Base-by-base conservation (phyloP, 2,888 invertebrate genomes). In the Drosophila koepferae region DNA sequence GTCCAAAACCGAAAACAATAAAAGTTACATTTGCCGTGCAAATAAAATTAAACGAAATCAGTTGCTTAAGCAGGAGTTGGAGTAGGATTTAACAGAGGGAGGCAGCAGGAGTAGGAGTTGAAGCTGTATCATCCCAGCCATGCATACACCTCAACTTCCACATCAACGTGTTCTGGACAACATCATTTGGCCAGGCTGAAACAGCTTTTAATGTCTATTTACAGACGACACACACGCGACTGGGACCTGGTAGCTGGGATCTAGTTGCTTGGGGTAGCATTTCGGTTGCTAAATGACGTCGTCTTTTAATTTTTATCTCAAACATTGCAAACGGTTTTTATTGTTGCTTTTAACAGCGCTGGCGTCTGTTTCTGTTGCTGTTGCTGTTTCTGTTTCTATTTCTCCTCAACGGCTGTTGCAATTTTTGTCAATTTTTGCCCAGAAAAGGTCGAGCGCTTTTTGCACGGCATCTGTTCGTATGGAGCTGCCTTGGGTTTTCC, bases 251-350 rank as follows among this genome's bases (percentile, higher is more conserved):
- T 63, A 68, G 55, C 8, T 16, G 53, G 44, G 60, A 40, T 43
- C 12, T 14, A 20, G 23, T 1, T 38, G 40, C 55, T 40, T 28
- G 59, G 77, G 62, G 55, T 73, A 48, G 71, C 55, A 55, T 77
- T 88, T 77, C 62, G 78, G 72, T 81, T 69, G 83, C 81, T 88
- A 81, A 85, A 91, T 90, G 91, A 88, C 90, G 88, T 88, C 86
- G 89, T 91, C 92, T 89, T 92, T 92, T 91, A 90, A 91, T 90
- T 91, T 91, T 91, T 92, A 90, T 91, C 88, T 90, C 82, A 81
- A 91, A 88, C 84, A 88, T 87, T 89, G 88, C 87, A 89, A 85
- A 85, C 90, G 59, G 89, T 89, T 90, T 90, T 89, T 88, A 82
- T 81, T 89, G 82, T 81, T 78, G 77, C 82, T 77, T 78, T 91